Base-by-base conservation (phyloP, 1,140 invertebrate genomes). In the Drosophila elegans region DNA sequence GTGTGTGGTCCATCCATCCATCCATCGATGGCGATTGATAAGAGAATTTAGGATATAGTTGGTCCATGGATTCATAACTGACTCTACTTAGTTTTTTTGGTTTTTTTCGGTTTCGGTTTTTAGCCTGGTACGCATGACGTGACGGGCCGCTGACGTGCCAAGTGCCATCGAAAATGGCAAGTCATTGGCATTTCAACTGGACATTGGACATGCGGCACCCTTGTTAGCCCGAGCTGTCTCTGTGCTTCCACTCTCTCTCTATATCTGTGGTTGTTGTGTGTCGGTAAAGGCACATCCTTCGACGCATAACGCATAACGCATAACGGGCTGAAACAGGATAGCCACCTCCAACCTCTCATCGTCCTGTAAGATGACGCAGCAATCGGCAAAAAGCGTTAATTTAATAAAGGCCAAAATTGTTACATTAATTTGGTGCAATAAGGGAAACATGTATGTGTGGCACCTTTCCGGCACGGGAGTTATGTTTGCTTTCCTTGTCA, bases 171-270 rank as follows among this genome's bases (percentile, higher is more conserved):
- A 89, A 84, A 90, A 80, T 84, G 76, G 84, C 84, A 89, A 89
- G 84, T 89, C 84, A 89, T 89, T 80, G 76, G 80, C 84, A 84
- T 89, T 89, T 89, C 83, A 89, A 89, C 84, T 89, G 85, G 85
- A 89, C 84, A 89, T 86, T 89, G 85, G 85, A 89, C 84, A 89
- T 86, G 83, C 74, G 82, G 82, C 82, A 86, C 83, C 82, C 82
- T 86, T 88, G 82, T 88, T 86, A 88, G 79, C 64, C 81, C 45
- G 60, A 74, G 81, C 73, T 69, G 66, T 81, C 60, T 75, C 78
- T 56, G 54, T n/a, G 42, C 36, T 49, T 44, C 42, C 21, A 16
- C 48, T 55, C 41, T 9, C 39, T 46, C 7, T 36, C 3, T 7
- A 2, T 27, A 44, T 60, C 38, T 44, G 46, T 21, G 16, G 16